Percentiles rank a stretch among this genome's conserved stretches.
These are phyloP conservation scores for Apolygus lucorum DNA, from an alignment of 1,140 invertebrate species.

Conservation along the genomic window DNA sequence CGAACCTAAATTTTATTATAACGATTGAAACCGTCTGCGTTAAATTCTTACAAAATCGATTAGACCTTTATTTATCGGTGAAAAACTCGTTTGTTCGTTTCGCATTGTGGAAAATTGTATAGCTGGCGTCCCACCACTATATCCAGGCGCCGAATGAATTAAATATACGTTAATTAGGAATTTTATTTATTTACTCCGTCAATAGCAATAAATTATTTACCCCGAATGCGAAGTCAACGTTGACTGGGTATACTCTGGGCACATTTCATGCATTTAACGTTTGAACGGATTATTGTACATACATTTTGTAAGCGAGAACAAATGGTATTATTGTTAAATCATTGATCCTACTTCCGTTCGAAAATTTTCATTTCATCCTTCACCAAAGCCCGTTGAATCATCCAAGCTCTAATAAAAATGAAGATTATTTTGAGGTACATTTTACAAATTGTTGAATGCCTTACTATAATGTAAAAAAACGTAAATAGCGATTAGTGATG, in stretches of 20 bases:
- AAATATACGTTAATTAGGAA: too few relatives aligned
- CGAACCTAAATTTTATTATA: too few relatives aligned
- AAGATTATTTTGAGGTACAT: constrained; percentile 12
- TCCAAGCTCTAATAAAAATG: background rate
- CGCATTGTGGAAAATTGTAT: too few relatives aligned
- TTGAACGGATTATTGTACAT: constrained; percentile 1
- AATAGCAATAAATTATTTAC: too few relatives aligned
- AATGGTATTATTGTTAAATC: background rate
- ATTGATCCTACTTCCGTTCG: background rate
- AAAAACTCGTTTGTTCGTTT: too few relatives aligned
- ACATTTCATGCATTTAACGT: constrained; percentile 11
- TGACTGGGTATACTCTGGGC: constrained; percentile 3
- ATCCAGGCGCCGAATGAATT: too few relatives aligned
- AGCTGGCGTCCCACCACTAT: too few relatives aligned
- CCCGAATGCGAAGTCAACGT: too few relatives aligned
- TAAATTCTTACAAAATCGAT: too few relatives aligned
- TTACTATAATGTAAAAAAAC: constrained; percentile 23
- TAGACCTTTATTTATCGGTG: too few relatives aligned
- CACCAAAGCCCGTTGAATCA: background rate
- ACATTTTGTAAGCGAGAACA: constrained; percentile 1
- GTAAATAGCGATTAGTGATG: background rate
- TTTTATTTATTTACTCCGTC: too few relatives aligned
- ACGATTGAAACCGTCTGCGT: too few relatives aligned
- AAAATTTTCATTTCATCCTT: background rate
- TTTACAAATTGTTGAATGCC: constrained; percentile 24